A percentile compares a stretch with the other conserved stretches of the same genome.
phyloP scores from a whole-genome alignment of 2,888 invertebrate species.

The Willowsia nigromaculata region DNA sequence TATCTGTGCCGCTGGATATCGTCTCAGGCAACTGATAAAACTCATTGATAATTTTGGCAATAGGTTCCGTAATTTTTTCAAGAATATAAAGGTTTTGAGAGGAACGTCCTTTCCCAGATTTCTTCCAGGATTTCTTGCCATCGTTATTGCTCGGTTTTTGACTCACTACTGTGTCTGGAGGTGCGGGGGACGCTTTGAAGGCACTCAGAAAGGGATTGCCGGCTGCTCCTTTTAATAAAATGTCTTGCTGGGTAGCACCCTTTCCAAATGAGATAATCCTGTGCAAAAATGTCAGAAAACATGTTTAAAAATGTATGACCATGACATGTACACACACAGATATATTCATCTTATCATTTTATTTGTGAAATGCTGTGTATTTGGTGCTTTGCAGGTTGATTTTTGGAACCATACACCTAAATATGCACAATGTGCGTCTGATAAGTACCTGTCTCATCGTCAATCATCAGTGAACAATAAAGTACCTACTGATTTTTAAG shows the following conservation, averaged over 20 bases:
- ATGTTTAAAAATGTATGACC: not conserved
- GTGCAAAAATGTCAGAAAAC: too few relatives aligned
- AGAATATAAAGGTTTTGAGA: conserved; percentile 55
- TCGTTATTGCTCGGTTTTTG: conserved; percentile 20
- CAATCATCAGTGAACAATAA: too few relatives aligned
- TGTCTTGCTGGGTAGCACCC: conserved; percentile 73
- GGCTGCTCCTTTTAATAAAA: conserved; percentile 71
- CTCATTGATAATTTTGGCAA: conserved; percentile 58
- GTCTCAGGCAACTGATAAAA: conserved; percentile 62
- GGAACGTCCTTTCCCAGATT: not conserved
- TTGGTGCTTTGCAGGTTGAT: too few relatives aligned
- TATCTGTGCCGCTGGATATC: conserved; percentile 69
- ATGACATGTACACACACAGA: too few relatives aligned
- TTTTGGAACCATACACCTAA: too few relatives aligned
- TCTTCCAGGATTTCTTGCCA: conserved; percentile 16
- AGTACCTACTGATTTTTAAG: too few relatives aligned
- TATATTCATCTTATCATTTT: too few relatives aligned
- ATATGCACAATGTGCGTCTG: too few relatives aligned
- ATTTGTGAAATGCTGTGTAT: too few relatives aligned
- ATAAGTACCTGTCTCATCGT: too few relatives aligned
- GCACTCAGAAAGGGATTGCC: conserved; percentile 71
- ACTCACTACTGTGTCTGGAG: conserved; percentile 30
- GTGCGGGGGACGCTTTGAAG: conserved; percentile 69
- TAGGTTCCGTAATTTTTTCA: conserved; percentile 52
- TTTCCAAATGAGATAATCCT: conserved; percentile 74